phyloP scores from a whole-genome alignment of 2,113 vertebrate genomes.

The human region GRCh38 chr13:103864001-103864500 shows the following conservation, averaged over 20 bases:
- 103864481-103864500: background rate
- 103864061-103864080: fast-evolving
- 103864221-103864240: background rate
- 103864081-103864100: background rate
- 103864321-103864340: background rate
- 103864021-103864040: no score
- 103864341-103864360: background rate
- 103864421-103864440: background rate
- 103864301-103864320: background rate
- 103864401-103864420: background rate
- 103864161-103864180: background rate
- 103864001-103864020: background rate
- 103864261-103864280: background rate
- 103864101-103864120: background rate
- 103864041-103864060: background rate
- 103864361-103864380: background rate
- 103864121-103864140: background rate
- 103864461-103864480: background rate
- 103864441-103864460: background rate
- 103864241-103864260: background rate
- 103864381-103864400: background rate
- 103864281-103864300: background rate
- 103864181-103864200: background rate
- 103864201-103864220: background rate
- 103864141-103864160: background rate